Evolutionary conservation across 2,113 vertebrate species (phyloP).

Genomic region (Grallaria varia): DNA sequence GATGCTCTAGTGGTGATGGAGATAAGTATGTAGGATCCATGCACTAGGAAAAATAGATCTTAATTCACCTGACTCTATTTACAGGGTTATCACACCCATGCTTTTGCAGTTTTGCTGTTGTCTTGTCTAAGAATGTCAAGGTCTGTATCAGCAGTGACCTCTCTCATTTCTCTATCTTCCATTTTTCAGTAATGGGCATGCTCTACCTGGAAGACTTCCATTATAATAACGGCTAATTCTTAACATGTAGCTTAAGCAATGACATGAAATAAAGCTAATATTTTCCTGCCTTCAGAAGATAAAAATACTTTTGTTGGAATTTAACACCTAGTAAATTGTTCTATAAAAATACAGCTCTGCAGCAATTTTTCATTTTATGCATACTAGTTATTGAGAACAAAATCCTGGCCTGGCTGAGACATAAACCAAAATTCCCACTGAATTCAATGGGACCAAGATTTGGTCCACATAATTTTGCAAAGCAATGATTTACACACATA

Average conservation of each 20-base stretch:
- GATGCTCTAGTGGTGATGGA: neutral
- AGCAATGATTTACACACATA: neutral
- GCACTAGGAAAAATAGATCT: neutral
- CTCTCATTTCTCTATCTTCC: neutral
- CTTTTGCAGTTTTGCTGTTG: neutral
- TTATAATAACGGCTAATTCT: constrained; percentile 23
- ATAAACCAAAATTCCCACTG: neutral
- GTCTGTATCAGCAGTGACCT: neutral
- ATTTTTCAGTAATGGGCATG: constrained; percentile 3
- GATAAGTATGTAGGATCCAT: neutral
- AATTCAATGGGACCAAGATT: neutral
- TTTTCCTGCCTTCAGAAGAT: constrained; percentile 17
- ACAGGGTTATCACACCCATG: neutral
- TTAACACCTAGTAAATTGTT: neutral
- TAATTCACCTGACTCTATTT: neutral
- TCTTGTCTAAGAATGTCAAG: neutral
- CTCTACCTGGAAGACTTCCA: constrained; percentile 1
- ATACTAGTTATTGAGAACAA: neutral
- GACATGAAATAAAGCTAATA: constrained; percentile 35
- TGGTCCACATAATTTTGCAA: neutral
- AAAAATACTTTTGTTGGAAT: constrained; percentile 12
- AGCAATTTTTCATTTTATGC: neutral
- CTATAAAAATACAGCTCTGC: neutral
- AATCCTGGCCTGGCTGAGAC: neutral
- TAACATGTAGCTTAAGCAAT: constrained; percentile 6